phyloP scores from a whole-genome alignment of 1,140 invertebrate species.

The Heliconius eleuchia region DNA sequence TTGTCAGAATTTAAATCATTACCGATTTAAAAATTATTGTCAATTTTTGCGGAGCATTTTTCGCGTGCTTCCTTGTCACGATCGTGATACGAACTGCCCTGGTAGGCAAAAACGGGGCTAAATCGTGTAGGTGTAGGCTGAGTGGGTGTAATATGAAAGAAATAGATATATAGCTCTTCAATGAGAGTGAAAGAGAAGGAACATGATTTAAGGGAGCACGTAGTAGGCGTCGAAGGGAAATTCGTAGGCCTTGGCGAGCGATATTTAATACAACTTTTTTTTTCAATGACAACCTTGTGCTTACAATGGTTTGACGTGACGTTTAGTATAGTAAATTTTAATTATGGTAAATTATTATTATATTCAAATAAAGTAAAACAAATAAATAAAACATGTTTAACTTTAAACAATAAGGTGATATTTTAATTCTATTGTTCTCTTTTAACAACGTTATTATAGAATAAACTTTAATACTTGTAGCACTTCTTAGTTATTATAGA shows the following conservation, averaged over 20 bases:
- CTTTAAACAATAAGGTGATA: too few species aligned
- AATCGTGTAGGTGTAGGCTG: constrained; percentile 36
- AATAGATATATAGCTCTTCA: constrained; percentile 6
- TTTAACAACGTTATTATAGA: too few species aligned
- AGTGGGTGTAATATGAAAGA: constrained; percentile 34
- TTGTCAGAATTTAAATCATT: constrained; percentile 12
- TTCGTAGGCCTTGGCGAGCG: constrained; percentile 36
- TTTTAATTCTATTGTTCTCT: too few species aligned
- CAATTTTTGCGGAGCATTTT: not conserved
- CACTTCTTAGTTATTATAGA: too few species aligned
- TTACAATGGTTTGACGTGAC: not conserved
- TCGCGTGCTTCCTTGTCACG: constrained; percentile 13
- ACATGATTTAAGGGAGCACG: constrained; percentile 30
- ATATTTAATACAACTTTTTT: constrained; percentile 29
- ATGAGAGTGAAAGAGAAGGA: constrained; percentile 24
- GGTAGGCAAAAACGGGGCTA: constrained; percentile 30
- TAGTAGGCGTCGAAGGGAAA: constrained; percentile 39
- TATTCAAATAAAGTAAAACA: too few species aligned
- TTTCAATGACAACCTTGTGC: constrained; percentile 12
- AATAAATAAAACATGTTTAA: too few species aligned
- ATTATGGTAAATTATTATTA: too few species aligned
- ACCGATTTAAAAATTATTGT: constrained; percentile 33
- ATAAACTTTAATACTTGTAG: too few species aligned
- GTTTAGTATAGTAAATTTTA: too few species aligned
- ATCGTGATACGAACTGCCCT: constrained; percentile 24